phyloP scores from a whole-genome alignment of 2,797 vertebrate species.

The Paguma larvata region DNA sequence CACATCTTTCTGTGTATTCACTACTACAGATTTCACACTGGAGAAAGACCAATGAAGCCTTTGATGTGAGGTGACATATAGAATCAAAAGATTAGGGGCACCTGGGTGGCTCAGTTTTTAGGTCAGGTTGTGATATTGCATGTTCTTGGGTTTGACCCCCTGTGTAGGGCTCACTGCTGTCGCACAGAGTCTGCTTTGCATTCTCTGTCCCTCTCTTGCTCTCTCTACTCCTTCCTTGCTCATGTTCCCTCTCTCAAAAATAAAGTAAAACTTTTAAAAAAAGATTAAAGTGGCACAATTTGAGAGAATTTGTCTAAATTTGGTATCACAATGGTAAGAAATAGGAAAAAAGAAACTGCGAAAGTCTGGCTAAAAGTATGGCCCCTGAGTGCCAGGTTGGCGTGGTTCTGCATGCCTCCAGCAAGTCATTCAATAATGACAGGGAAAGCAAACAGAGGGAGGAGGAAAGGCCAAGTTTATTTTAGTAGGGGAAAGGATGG shows the following conservation, averaged over 20 bases:
- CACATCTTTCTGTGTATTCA: not conserved
- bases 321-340: not conserved
- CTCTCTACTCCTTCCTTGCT: too few species aligned
- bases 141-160: too few species aligned
- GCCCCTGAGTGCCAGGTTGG: not conserved
- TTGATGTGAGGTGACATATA: not conserved
- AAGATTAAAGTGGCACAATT: not conserved
- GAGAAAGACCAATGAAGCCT: not conserved
- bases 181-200: too few species aligned
- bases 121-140: too few species aligned
- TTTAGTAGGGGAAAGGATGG: rapidly evolving
- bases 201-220: too few species aligned
- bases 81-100: not conserved
- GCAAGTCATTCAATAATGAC: rapidly evolving
- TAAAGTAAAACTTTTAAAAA: not conserved
- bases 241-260: too few species aligned
- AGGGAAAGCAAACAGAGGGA: not conserved
- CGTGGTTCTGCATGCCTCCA: too few species aligned
- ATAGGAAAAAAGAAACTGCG: not conserved
- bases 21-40: not conserved
- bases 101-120: too few species aligned
- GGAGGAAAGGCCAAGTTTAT: not conserved
- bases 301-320: not conserved
- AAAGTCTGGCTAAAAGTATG: not conserved
- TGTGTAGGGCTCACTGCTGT: too few species aligned